Evolutionary conservation across 2,888 invertebrate species (phyloP), one percentile per base, ranked within the genome.

Genomic region (Pyrocoelia pectoralis): DNA sequence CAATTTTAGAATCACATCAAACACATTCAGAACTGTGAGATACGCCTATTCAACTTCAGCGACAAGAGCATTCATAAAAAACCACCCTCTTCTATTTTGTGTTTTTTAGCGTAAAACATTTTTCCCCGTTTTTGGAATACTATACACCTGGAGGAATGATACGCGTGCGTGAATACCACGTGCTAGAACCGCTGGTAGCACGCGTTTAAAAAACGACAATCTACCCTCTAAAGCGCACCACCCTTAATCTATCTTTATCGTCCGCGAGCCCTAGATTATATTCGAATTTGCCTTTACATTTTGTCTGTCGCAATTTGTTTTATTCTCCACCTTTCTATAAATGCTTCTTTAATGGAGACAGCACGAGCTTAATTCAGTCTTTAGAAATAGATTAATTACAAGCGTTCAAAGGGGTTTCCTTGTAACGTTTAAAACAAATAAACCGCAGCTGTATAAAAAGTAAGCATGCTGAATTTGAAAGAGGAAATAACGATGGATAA

Each of bases 101-200:
- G 64, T 66, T 67, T 68, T 68, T 68, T 68, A 62, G 65, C 60
- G 57, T 57, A 61, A 65, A 65, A 59, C 56, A 59, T 60, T 62
- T 61, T 66, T 66, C 65, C 64, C 68, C 61, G 57, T 63, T 68
- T 68, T 68, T 66, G 66, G 66, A 64, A 66, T 64, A 56, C 53
- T 58, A 29, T 64, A 64, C 68, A 68, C 68, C 68, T 68, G 68
- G 68, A 52, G 55, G 52, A 53, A 48, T 14, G 54, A 55, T 64
- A 62, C 61, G 68, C 65, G 68, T 66, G 66, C 63, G 62, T 63
- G 59, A 49, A 51, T 52, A 62, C 60, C 68, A 68, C 68, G 68
- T 68, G 68, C 68, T 59, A 38, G 52, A 40, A 52, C 52, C 40
- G 29, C 19, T 49, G 50, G 54, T 51, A 60, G 61, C 61, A 65